phyloP scores from a whole-genome alignment of 2,797 vertebrate species.

The Xiphophorus birchmanni region DNA sequence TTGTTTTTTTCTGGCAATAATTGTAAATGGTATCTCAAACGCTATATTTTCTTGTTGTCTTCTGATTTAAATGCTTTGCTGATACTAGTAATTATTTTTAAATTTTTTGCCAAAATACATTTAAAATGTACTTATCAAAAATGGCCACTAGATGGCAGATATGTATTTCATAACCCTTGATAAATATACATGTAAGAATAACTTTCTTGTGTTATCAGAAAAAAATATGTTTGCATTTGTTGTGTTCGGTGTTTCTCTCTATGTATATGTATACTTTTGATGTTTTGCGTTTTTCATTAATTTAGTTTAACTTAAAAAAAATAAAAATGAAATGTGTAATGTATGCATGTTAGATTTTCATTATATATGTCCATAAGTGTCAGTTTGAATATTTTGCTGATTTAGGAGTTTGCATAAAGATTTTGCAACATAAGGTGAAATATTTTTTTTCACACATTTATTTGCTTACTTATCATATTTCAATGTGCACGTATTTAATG shows the following conservation, averaged over 20 bases:
- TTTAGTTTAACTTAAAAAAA: neutral
- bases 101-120: neutral
- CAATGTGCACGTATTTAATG: neutral
- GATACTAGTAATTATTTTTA: neutral
- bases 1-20: neutral
- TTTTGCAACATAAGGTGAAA: neutral
- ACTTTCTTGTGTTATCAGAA: neutral
- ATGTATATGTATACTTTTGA: neutral
- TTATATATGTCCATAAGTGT: neutral
- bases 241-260: neutral
- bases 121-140: constrained; percentile 6
- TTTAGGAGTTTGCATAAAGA: neutral
- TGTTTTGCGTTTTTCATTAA: neutral
- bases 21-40: neutral
- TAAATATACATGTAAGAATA: neutral
- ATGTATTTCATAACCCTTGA: neutral
- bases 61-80: neutral
- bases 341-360: neutral
- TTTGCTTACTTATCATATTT: neutral
- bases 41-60: neutral
- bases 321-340: neutral
- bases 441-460: neutral
- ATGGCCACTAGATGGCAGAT: constrained; percentile 68
- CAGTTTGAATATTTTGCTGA: neutral
- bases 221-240: neutral